Percentiles rank a stretch among this genome's conserved stretches.
Evolutionary conservation across 2,113 vertebrate species (phyloP).

Genomic region (Festucalex cinctus): DNA sequence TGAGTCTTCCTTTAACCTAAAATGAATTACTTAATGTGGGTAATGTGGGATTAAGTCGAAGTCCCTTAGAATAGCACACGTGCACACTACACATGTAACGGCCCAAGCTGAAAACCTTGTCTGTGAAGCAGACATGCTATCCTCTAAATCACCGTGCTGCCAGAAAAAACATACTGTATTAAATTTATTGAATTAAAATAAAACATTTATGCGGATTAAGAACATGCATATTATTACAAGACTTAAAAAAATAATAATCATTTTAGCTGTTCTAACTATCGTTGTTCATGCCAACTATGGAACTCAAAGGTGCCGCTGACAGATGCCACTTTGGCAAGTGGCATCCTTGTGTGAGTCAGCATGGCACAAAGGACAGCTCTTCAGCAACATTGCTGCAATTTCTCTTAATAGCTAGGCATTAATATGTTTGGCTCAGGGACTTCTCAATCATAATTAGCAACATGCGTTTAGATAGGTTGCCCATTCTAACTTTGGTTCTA

Average conservation of each 20-base stretch:
- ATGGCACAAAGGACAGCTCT: conserved; percentile 20
- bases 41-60: no score
- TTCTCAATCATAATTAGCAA: conserved; percentile 8
- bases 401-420: conserved; percentile 21
- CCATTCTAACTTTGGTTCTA: conserved; percentile 6
- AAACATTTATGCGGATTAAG: no score
- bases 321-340: conserved; percentile 16
- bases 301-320: conserved; percentile 9
- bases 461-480: conserved; percentile 19
- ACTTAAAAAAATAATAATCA: neutral
- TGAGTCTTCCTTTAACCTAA: no score
- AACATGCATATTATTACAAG: no score
- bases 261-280: neutral
- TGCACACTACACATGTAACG: no score
- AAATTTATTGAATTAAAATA: no score
- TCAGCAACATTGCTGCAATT: conserved; percentile 26
- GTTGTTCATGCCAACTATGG: neutral
- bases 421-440: conserved; percentile 12
- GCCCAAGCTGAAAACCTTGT: no score
- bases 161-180: no score
- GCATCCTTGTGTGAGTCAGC: conserved; percentile 3
- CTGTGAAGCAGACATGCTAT: no score
- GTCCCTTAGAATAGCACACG: no score
- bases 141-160: no score
- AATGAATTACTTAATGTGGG: no score